Evolutionary conservation across 2,797 vertebrate genomes (phyloP).

Genomic region (Sibirionetta formosa): DNA sequence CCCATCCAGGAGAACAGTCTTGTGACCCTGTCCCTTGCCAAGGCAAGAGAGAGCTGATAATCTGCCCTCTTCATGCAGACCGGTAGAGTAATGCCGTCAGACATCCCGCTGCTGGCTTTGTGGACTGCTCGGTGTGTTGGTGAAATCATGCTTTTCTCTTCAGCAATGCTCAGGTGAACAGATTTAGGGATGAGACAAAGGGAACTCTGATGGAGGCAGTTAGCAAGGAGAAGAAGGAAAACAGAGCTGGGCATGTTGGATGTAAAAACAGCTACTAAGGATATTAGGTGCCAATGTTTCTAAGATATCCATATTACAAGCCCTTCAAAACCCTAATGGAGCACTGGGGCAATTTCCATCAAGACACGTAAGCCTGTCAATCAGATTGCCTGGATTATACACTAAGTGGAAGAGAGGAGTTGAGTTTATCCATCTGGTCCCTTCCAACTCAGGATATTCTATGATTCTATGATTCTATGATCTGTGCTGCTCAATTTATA

Average conservation of each 20-base stretch:
- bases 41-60: background rate
- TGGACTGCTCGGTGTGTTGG: background rate
- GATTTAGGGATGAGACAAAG: background rate
- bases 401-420: background rate
- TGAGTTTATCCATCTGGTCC: background rate
- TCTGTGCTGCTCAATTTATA: background rate
- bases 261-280: background rate
- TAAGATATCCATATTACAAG: background rate
- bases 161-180: background rate
- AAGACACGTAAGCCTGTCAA: background rate
- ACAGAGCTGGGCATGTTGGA: background rate
- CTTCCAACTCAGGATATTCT: too few relatives aligned
- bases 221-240: background rate
- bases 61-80: background rate
- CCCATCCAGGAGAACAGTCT: rapidly evolving
- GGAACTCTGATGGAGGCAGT: background rate
- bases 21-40: background rate
- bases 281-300: background rate
- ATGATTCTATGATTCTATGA: too few relatives aligned
- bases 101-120: background rate
- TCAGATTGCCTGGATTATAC: background rate
- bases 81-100: background rate
- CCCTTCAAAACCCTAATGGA: background rate
- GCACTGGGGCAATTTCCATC: background rate
- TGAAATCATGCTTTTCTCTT: background rate